phyloP scores from a whole-genome alignment of 1,140 invertebrate genomes.

The Ladona fulva region DNA sequence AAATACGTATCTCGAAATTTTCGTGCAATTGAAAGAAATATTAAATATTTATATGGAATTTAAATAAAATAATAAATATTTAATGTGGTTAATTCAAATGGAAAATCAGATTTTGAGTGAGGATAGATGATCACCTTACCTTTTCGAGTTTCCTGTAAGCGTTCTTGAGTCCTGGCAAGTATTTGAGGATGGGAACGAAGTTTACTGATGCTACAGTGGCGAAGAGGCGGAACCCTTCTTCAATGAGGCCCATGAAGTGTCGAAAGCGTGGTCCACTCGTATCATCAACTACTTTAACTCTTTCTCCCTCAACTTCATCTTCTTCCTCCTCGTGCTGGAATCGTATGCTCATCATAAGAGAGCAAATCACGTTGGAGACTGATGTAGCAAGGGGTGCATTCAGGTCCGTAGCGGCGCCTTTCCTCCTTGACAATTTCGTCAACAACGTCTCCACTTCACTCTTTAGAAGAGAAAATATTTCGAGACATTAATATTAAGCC shows the following conservation, averaged over 20 bases:
- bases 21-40: too few relatives aligned
- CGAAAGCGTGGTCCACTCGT: constrained; percentile 45
- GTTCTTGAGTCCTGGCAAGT: constrained; percentile 61
- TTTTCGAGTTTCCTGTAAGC: constrained; percentile 64
- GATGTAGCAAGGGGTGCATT: constrained; percentile 64
- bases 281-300: neutral
- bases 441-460: constrained; percentile 68
- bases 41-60: too few relatives aligned
- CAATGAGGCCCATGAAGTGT: constrained; percentile 70
- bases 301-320: neutral
- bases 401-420: constrained; percentile 55
- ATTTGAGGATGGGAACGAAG: constrained; percentile 59
- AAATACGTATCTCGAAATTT: too few relatives aligned
- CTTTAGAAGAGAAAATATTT: constrained; percentile 38
- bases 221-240: constrained; percentile 81
- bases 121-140: constrained; percentile 31
- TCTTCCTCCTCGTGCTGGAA: constrained; percentile 62
- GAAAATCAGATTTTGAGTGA: too few relatives aligned
- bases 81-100: too few relatives aligned
- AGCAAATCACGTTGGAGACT: constrained; percentile 86
- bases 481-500: neutral
- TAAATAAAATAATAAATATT: too few relatives aligned
- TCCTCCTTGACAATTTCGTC: constrained; percentile 44
- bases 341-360: constrained; percentile 77
- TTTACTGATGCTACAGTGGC: constrained; percentile 53